A percentile compares a stretch with the other conserved stretches of the same genome.
phyloP scores from a whole-genome alignment of 2,888 invertebrate genomes.

The Parascotia fuliginaria region DNA sequence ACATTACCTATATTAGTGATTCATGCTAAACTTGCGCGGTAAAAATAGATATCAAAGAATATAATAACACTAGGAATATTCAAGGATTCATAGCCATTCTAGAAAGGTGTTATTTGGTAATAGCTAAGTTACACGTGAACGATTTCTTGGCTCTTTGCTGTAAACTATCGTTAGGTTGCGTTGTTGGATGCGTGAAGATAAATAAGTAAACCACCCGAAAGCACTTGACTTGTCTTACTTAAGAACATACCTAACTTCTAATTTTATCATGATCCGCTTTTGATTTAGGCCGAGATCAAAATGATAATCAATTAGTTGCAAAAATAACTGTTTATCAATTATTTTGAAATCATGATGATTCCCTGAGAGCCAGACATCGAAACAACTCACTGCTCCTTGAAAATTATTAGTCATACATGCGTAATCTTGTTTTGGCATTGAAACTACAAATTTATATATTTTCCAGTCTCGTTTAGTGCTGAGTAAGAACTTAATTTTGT shows the following conservation, averaged over 20 bases:
- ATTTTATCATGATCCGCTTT: constrained; percentile 38
- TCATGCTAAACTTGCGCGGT: constrained; percentile 32
- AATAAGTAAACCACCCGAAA: constrained; percentile 49
- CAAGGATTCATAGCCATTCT: constrained; percentile 33
- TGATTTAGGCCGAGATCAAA: constrained; percentile 19
- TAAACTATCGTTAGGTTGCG: constrained; percentile 32
- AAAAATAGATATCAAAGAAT: constrained; percentile 43
- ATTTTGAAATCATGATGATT: constrained; percentile 34
- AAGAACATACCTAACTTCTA: no score
- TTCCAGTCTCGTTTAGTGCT: neutral
- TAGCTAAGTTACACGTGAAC: constrained; percentile 32
- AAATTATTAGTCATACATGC: constrained; percentile 35
- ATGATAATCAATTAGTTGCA: constrained; percentile 20
- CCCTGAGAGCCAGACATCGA: constrained; percentile 31
- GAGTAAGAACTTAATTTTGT: neutral
- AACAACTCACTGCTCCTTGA: constrained; percentile 30
- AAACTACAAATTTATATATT: constrained; percentile 11
- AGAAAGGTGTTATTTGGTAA: constrained; percentile 32
- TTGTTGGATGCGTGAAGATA: constrained; percentile 44
- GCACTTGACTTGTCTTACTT: constrained; percentile 46
- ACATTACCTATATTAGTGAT: constrained; percentile 7
- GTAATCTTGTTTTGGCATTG: constrained; percentile 36
- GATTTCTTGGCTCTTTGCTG: constrained; percentile 56
- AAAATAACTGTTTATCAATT: constrained; percentile 19
- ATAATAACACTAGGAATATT: constrained; percentile 19